Evolutionary conservation across 2,888 invertebrate species (phyloP).

Genomic region (Lucinisca nassula): DNA sequence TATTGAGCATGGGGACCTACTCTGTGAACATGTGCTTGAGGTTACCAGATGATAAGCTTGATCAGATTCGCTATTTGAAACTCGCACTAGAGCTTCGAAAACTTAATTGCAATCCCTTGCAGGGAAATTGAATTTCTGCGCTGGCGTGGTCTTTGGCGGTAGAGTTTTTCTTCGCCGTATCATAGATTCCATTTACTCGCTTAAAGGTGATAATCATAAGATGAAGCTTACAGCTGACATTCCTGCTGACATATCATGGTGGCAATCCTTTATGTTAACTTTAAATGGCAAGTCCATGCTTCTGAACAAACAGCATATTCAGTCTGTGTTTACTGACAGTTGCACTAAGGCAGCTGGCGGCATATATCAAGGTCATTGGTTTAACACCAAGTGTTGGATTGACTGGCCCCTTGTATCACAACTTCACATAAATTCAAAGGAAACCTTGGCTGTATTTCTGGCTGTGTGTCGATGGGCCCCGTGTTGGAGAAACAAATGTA

Average conservation of each 20-base stretch:
- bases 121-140: not conserved
- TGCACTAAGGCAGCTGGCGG: not conserved
- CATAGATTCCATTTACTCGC: not conserved
- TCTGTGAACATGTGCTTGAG: not conserved
- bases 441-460: constrained; percentile 1
- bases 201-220: constrained; percentile 7
- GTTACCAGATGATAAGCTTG: not conserved
- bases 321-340: not conserved
- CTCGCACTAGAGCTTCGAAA: not conserved
- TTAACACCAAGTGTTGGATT: constrained; percentile 11
- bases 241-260: constrained; percentile 16
- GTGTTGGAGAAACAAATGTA: not conserved
- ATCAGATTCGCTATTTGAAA: not conserved
- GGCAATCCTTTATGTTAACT: constrained; percentile 17
- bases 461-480: not conserved
- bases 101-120: not conserved
- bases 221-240: constrained; percentile 17
- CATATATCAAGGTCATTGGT: constrained; percentile 13
- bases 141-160: not conserved
- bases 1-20: not conserved
- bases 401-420: not conserved
- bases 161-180: not conserved
- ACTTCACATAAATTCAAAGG: constrained; percentile 30
- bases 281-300: constrained; percentile 34
- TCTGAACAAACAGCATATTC: constrained; percentile 11